Evolutionary conservation across 2,797 vertebrate species (phyloP).

Genomic region (Malacoraja senta): DNA sequence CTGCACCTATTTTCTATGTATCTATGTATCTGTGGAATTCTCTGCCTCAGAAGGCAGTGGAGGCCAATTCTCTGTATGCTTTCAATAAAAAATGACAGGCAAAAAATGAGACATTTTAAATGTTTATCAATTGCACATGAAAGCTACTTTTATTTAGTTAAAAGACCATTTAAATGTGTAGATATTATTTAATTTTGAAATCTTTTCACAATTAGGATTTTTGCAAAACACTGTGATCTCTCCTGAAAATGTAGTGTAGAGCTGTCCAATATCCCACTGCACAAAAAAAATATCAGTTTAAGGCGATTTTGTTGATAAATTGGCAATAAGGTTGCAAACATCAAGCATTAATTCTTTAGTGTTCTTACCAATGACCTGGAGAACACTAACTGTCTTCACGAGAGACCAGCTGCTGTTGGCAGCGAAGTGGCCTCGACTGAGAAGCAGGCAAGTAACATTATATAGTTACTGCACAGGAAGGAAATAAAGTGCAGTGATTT

Average conservation of each 20-base stretch:
- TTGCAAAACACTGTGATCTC: not conserved
- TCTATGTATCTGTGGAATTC: too few species aligned
- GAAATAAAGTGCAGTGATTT: not conserved
- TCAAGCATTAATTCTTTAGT: slow-evolving; percentile 17
- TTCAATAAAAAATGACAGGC: too few species aligned
- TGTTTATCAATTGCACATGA: too few species aligned
- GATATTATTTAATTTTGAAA: not conserved
- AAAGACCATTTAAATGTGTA: not conserved
- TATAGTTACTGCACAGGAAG: not conserved
- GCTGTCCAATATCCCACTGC: not conserved
- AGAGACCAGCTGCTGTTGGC: slow-evolving; percentile 23
- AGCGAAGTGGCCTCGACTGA: not conserved
- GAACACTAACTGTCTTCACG: not conserved
- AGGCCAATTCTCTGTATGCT: too few species aligned
- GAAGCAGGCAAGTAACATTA: slow-evolving; percentile 5
- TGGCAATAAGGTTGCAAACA: not conserved
- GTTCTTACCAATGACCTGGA: not conserved
- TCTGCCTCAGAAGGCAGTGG: too few species aligned
- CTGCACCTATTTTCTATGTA: too few species aligned
- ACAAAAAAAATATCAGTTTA: not conserved
- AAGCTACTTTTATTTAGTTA: too few species aligned
- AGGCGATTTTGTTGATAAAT: slow-evolving; percentile 1
- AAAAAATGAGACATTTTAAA: too few species aligned
- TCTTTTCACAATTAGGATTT: not conserved
- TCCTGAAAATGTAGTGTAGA: not conserved